phyloP scores from a whole-genome alignment of 2,888 invertebrate species.

The Vesta saturnalis region DNA sequence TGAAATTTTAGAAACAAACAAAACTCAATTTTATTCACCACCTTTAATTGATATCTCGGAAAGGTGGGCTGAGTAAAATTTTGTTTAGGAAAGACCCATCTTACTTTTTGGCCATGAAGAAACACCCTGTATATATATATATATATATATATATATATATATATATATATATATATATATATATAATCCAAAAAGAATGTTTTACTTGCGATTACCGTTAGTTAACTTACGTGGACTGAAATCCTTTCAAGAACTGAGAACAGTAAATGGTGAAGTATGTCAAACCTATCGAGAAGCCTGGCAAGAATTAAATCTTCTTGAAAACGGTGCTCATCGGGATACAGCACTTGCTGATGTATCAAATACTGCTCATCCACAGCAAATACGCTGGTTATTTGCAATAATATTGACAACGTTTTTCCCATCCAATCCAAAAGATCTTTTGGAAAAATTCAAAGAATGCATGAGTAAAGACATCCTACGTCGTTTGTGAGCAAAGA shows the following conservation, averaged over 20 bases:
- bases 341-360: slow-evolving; percentile 40
- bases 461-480: slow-evolving; percentile 21
- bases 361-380: slow-evolving; percentile 29
- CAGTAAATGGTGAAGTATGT: slow-evolving; percentile 12
- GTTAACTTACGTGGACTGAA: neutral
- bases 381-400: slow-evolving; percentile 14
- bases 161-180: neutral
- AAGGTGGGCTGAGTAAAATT: too few relatives aligned
- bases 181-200: neutral
- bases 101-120: too few relatives aligned
- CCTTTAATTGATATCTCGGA: too few relatives aligned
- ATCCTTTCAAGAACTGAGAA: neutral
- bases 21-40: too few relatives aligned
- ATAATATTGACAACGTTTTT: slow-evolving; percentile 6
- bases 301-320: slow-evolving; percentile 34
- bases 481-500: slow-evolving; percentile 6
- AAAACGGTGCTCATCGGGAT: slow-evolving; percentile 45
- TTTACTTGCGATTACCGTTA: neutral
- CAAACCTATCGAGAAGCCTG: slow-evolving; percentile 28
- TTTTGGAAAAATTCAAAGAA: slow-evolving; percentile 25
- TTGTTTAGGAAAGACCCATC: too few relatives aligned
- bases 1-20: too few relatives aligned
- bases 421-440: slow-evolving; percentile 14
- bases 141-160: too few relatives aligned
- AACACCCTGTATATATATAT: too few relatives aligned